Conservation (phyloP, 2,113 vertebrate species). For the Herpailurus yagouaroundi region DNA sequence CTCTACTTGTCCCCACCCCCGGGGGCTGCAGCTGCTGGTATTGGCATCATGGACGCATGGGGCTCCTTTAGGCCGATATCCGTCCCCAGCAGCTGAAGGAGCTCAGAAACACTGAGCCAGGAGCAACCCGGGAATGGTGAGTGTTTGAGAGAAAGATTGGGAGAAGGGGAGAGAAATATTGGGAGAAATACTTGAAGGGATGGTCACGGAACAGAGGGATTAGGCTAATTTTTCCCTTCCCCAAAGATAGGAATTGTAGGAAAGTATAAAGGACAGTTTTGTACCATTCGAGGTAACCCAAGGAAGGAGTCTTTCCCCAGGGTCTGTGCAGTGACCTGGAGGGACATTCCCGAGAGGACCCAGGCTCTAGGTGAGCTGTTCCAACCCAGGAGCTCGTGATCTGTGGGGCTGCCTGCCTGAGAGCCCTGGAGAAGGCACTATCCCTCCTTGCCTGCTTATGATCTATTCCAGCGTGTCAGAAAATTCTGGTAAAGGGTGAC, state of each 20-base stretch:
- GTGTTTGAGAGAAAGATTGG: not conserved
- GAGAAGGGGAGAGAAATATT: not conserved
- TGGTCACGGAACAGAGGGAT: not conserved
- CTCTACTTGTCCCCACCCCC: not conserved
- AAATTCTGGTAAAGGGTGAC: not conserved
- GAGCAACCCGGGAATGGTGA: too few species aligned
- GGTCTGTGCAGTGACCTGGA: not conserved
- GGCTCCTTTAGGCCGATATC: not conserved
- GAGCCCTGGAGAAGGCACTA: rapidly evolving
- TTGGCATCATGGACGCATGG: rapidly evolving
- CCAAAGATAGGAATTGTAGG: not conserved
- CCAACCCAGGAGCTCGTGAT: not conserved
- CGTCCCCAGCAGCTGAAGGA: rapidly evolving
- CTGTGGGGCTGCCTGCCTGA: not conserved
- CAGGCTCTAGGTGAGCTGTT: not conserved
- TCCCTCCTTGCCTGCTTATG: rapidly evolving
- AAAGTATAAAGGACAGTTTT: not conserved
- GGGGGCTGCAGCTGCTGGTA: not conserved
- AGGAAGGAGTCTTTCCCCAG: not conserved
- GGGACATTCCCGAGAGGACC: rapidly evolving
- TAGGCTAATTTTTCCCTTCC: not conserved
- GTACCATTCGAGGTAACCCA: not conserved
- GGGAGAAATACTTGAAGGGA: not conserved
- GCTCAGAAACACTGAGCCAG: not conserved
- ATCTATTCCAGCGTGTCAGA: not conserved